Conservation (phyloP, 2,888 invertebrate genomes). For the Ramazzottius varieornatus region DNA sequence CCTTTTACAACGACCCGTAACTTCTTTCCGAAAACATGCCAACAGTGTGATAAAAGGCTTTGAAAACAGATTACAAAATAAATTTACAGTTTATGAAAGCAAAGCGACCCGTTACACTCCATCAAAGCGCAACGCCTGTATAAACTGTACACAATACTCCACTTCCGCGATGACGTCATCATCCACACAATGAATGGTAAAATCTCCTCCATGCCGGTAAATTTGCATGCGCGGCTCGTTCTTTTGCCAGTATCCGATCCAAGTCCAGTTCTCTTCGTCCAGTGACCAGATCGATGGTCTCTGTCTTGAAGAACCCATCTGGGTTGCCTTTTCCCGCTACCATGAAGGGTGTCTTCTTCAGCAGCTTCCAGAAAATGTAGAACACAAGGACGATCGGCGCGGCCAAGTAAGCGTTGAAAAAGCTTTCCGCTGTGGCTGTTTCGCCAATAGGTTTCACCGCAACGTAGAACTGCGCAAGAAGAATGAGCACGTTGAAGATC, state of each 20-base stretch:
- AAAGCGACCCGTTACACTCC: too few species aligned
- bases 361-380: slow-evolving; percentile 2
- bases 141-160: neutral
- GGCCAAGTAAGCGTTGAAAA: slow-evolving; percentile 4
- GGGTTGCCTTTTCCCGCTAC: neutral
- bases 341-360: slow-evolving; percentile 4
- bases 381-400: neutral
- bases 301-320: neutral
- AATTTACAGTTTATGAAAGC: too few species aligned
- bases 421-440: neutral
- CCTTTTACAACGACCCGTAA: too few species aligned
- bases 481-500: slow-evolving; percentile 4
- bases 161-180: neutral
- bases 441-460: neutral
- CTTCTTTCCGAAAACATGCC: too few species aligned
- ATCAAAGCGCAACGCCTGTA: too few species aligned
- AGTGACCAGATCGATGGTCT: neutral
- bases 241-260: neutral
- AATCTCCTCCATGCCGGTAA: neutral
- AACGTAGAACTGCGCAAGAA: slow-evolving; percentile 5
- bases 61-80: too few species aligned
- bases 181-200: neutral
- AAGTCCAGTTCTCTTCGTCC: neutral
- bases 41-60: too few species aligned
- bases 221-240: neutral